phyloP scores from a whole-genome alignment of 2,888 invertebrate genomes.

The Agrypnus murinus region DNA sequence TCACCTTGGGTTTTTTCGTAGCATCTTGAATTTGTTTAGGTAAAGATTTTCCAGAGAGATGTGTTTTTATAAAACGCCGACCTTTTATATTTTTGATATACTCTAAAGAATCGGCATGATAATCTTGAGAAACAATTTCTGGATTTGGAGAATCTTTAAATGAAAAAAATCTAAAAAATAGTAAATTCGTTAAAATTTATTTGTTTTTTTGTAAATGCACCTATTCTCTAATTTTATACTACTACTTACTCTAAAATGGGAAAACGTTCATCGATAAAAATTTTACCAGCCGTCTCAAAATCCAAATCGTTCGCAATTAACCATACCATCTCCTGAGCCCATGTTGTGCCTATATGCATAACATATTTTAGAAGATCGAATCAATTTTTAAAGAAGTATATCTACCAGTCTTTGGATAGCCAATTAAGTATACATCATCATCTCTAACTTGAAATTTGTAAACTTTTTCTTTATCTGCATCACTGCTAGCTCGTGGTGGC shows the following conservation, averaged over 20 bases:
- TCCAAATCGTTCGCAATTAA: constrained; percentile 78
- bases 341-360: constrained; percentile 79
- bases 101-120: not conserved
- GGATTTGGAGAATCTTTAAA: no score
- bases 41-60: not conserved
- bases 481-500: no score
- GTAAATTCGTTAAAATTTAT: not conserved
- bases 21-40: not conserved
- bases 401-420: no score
- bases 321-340: constrained; percentile 86
- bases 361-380: no score
- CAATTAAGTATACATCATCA: no score
- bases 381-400: no score
- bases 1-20: constrained; percentile 5
- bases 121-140: no score
- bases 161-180: not conserved
- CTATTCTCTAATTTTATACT: not conserved
- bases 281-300: constrained; percentile 73
- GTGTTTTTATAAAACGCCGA: constrained; percentile 17
- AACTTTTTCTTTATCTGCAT: no score
- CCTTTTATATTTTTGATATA: not conserved
- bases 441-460: no score
- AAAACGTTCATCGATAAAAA: constrained; percentile 75
- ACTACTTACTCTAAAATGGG: constrained; percentile 79
- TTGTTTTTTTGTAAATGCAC: not conserved